A percentile compares a stretch with the other conserved stretches of the same genome.
Evolutionary conservation across 1,140 invertebrate species (phyloP).

Genomic region (Chironomus tepperi): DNA sequence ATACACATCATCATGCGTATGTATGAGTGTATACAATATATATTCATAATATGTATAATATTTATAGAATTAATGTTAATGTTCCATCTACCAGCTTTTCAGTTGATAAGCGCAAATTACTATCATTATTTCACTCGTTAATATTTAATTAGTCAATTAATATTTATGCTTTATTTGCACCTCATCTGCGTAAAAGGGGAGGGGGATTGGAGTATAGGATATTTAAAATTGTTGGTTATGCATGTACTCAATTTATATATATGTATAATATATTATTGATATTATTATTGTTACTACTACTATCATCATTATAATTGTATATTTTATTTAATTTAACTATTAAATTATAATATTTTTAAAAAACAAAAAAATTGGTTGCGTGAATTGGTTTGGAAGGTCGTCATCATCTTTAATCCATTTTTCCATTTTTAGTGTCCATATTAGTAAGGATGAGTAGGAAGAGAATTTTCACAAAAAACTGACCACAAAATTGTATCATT

Average conservation of each 20-base stretch:
- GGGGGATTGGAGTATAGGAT: background rate
- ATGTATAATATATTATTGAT: background rate
- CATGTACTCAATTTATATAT: background rate
- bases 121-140: constrained; percentile 3
- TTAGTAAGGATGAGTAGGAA: background rate
- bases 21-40: background rate
- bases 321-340: too few relatives aligned
- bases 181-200: constrained; percentile 22
- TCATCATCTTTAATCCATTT: too few relatives aligned
- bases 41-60: too few relatives aligned
- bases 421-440: too few relatives aligned
- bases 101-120: background rate
- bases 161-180: constrained; percentile 20
- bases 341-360: background rate
- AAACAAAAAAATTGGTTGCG: background rate
- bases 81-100: constrained; percentile 23
- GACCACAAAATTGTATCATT: background rate
- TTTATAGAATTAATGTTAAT: constrained; percentile 13
- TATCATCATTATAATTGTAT: background rate
- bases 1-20: background rate
- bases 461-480: background rate
- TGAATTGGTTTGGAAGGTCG: background rate
- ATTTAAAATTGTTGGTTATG: constrained; percentile 8
- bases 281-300: background rate
- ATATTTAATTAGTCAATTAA: constrained; percentile 22